A percentile compares a stretch with the other conserved stretches of the same genome.
Conservation (phyloP, 2,797 vertebrate genomes). For the Sciaenops ocellatus region DNA sequence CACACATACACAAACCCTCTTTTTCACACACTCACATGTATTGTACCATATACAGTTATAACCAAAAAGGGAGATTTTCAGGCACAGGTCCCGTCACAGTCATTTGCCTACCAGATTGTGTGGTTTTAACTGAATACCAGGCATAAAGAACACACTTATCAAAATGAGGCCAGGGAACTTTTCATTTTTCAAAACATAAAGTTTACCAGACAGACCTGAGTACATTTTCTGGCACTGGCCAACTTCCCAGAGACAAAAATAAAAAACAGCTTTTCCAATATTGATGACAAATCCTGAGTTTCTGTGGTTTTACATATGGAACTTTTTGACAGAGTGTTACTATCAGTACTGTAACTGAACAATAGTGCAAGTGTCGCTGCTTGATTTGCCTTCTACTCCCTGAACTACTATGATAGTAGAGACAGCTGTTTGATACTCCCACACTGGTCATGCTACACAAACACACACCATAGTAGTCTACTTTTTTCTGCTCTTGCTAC, state of each 20-base stretch:
- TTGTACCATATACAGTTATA: conserved; percentile 45
- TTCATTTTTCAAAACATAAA: conserved; percentile 35
- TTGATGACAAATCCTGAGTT: conserved; percentile 71
- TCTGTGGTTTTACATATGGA: conserved; percentile 70
- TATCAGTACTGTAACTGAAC: conserved; percentile 64
- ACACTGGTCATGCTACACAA: conserved; percentile 62
- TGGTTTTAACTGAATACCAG: conserved; percentile 63
- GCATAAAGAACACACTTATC: conserved; percentile 36
- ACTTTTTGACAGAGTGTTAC: conserved; percentile 79
- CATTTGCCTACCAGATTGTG: conserved; percentile 77
- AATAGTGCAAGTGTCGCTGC: conserved; percentile 51
- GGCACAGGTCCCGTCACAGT: conserved; percentile 50
- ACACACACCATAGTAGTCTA: conserved; percentile 18
- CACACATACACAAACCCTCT: conserved; percentile 20
- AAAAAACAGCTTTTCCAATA: conserved; percentile 59
- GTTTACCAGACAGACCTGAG: conserved; percentile 21
- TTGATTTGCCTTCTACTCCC: conserved; percentile 53
- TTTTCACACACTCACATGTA: conserved; percentile 40
- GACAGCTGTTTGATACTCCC: conserved; percentile 77
- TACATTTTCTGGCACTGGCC: conserved; percentile 40
- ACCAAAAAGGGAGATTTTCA: conserved; percentile 74
- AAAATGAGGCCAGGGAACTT: conserved; percentile 56
- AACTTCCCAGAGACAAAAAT: conserved; percentile 51
- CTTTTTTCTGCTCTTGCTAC: conserved; percentile 21
- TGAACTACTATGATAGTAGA: conserved; percentile 40